These are phyloP conservation scores for Apoda limacodes DNA, from an alignment of 2,888 invertebrate genomes.

Conservation along the genomic window DNA sequence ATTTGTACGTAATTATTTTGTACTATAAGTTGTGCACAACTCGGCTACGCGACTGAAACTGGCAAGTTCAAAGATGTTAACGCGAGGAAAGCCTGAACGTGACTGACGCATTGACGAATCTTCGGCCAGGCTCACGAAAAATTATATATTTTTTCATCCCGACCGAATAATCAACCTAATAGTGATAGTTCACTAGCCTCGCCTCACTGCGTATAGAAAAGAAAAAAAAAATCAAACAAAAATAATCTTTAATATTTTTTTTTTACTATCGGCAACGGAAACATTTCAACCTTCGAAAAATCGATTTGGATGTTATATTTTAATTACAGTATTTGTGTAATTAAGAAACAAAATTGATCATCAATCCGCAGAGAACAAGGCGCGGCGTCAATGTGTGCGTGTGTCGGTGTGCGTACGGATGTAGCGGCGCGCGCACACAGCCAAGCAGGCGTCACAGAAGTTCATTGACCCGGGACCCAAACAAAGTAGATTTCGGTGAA, in stretches of 20 bases:
- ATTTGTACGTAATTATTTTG: slow-evolving; percentile 64
- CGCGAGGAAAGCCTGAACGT: slow-evolving; percentile 51
- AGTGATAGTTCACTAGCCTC: slow-evolving; percentile 65
- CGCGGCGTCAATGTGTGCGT: slow-evolving; percentile 38
- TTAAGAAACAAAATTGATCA: slow-evolving; percentile 51
- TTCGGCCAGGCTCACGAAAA: slow-evolving; percentile 60
- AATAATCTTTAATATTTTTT: slow-evolving; percentile 16
- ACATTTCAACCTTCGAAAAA: slow-evolving; percentile 21
- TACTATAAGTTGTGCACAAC: slow-evolving; percentile 64
- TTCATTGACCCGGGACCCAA: slow-evolving; percentile 65
- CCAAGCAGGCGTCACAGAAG: slow-evolving; percentile 47
- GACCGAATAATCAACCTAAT: slow-evolving; percentile 63
- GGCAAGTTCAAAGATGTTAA: slow-evolving; percentile 45
- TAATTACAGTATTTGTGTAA: slow-evolving; percentile 25
- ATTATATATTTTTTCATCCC: slow-evolving; percentile 60
- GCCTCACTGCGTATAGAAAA: slow-evolving; percentile 20
- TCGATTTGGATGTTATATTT: neutral
- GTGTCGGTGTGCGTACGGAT: slow-evolving; percentile 33
- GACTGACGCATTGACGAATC: slow-evolving; percentile 67
- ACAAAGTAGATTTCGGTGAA: slow-evolving; percentile 69
- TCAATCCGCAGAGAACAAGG: slow-evolving; percentile 31
- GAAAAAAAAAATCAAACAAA: neutral
- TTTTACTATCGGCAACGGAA: slow-evolving; percentile 29
- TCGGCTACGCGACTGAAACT: slow-evolving; percentile 45
- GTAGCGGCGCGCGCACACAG: slow-evolving; percentile 50